These are phyloP conservation scores for Steinernema scapterisci DNA, from an alignment of 2,888 invertebrate species.

Conservation along the genomic window DNA sequence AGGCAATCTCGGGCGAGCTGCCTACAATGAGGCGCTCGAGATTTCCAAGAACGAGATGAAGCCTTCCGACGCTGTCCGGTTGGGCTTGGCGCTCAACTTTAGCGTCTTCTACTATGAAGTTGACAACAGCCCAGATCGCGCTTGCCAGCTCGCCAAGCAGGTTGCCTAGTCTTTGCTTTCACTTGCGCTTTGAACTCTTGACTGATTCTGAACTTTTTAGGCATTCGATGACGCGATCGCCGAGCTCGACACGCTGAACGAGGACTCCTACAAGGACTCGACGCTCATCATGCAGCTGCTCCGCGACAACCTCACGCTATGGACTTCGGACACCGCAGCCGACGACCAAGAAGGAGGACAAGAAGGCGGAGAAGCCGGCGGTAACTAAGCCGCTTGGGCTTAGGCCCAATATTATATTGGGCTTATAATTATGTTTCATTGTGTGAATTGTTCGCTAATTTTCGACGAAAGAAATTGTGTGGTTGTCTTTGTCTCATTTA, in stretches of 20 bases:
- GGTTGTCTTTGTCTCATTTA: too few relatives aligned
- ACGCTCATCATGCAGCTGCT: slow-evolving; percentile 99
- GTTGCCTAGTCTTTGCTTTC: slow-evolving; percentile 72
- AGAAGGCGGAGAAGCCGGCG: slow-evolving; percentile 25
- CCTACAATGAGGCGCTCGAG: slow-evolving; percentile 97
- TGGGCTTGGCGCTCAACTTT: slow-evolving; percentile 98
- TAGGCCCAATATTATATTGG: too few relatives aligned
- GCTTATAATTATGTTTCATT: slow-evolving; percentile 23
- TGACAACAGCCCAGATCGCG: slow-evolving; percentile 95
- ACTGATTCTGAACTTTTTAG: slow-evolving; percentile 72
- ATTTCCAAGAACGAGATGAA: slow-evolving; percentile 96
- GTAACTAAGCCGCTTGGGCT: neutral
- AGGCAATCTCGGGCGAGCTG: slow-evolving; percentile 90
- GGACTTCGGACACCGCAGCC: slow-evolving; percentile 74
- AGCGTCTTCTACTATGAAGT: slow-evolving; percentile 99
- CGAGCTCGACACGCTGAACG: slow-evolving; percentile 97
- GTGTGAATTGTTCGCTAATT: slow-evolving; percentile 15
- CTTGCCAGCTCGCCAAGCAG: slow-evolving; percentile 99
- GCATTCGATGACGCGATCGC: slow-evolving; percentile 99
- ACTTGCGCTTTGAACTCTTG: neutral
- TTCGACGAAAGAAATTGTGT: neutral
- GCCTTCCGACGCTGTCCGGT: slow-evolving; percentile 96
- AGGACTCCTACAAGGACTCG: slow-evolving; percentile 99
- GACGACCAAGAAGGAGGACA: slow-evolving; percentile 81
- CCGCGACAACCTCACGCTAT: slow-evolving; percentile 72